Conservation (phyloP, 2,888 invertebrate species). For the Molanna angustata region DNA sequence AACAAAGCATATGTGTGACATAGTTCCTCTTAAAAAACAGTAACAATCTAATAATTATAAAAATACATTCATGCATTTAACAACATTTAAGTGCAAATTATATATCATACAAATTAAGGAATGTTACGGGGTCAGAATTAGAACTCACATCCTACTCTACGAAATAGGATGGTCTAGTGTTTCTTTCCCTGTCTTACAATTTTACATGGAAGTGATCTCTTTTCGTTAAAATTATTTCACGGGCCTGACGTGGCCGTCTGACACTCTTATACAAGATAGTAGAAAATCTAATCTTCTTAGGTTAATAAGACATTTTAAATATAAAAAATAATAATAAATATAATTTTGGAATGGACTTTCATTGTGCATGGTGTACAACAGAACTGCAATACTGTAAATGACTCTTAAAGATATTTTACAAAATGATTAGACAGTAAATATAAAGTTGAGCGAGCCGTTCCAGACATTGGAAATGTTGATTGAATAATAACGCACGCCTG, state of each 20-base stretch:
- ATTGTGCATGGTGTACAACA: constrained; percentile 21
- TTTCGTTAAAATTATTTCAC: too few species aligned
- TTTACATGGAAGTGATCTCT: too few species aligned
- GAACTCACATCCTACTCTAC: not conserved
- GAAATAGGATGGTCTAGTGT: too few species aligned
- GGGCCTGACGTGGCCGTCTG: too few species aligned
- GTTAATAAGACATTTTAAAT: constrained; percentile 14
- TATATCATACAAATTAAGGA: constrained; percentile 27
- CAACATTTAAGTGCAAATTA: constrained; percentile 30
- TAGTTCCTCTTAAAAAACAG: constrained; percentile 3
- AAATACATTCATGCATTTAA: constrained; percentile 30
- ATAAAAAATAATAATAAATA: constrained; percentile 24
- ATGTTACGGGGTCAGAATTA: constrained; percentile 17
- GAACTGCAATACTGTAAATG: too few species aligned
- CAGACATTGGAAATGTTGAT: too few species aligned
- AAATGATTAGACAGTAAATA: constrained; percentile 8
- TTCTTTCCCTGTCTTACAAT: too few species aligned
- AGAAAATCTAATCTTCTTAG: too few species aligned
- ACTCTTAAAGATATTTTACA: constrained; percentile 10
- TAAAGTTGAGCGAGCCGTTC: too few species aligned
- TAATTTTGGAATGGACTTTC: constrained; percentile 25
- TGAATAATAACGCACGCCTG: not conserved
- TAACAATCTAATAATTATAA: constrained; percentile 24
- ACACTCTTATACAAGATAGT: too few species aligned
- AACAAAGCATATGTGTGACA: constrained; percentile 9